A percentile compares a stretch with the other conserved stretches of the same genome.
Evolutionary conservation across 2,113 vertebrate genomes (phyloP).

Genomic region (Castor canadensis): DNA sequence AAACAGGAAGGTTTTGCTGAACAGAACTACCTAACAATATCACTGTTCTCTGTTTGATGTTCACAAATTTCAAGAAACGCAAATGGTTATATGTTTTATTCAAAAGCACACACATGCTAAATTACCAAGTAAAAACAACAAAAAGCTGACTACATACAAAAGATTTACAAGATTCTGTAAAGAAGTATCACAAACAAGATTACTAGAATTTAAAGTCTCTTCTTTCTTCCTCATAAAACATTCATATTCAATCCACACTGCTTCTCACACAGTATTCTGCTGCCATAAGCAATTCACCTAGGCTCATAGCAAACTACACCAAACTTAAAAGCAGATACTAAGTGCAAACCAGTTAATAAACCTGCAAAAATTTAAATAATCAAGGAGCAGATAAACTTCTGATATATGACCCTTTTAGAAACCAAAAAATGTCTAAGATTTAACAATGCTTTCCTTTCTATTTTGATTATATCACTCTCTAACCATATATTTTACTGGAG

Average conservation of each 20-base stretch:
- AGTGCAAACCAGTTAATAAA: not conserved
- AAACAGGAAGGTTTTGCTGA: not conserved
- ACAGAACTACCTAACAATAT: not conserved
- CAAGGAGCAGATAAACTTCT: not conserved
- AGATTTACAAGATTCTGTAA: constrained; percentile 44
- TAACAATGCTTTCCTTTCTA: not conserved
- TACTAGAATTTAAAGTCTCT: constrained; percentile 56
- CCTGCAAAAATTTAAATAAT: not conserved
- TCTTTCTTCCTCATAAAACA: constrained; percentile 61
- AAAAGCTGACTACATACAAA: constrained; percentile 52
- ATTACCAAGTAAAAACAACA: constrained; percentile 58
- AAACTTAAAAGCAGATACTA: not conserved
- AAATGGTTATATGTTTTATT: constrained; percentile 65
- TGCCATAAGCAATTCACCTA: not conserved
- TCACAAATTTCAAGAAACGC: constrained; percentile 7
- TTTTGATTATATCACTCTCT: not conserved
- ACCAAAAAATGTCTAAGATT: not conserved
- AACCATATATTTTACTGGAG: not conserved
- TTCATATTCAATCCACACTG: constrained; percentile 45
- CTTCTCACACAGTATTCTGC: not conserved
- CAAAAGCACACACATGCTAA: constrained; percentile 61
- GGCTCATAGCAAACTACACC: not conserved
- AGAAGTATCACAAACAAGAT: constrained; percentile 43
- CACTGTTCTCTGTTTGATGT: not conserved
- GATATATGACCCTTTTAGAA: not conserved